These are phyloP conservation scores for Acanthurus tractus DNA, from an alignment of 2,797 vertebrate species.

Conservation along the genomic window DNA sequence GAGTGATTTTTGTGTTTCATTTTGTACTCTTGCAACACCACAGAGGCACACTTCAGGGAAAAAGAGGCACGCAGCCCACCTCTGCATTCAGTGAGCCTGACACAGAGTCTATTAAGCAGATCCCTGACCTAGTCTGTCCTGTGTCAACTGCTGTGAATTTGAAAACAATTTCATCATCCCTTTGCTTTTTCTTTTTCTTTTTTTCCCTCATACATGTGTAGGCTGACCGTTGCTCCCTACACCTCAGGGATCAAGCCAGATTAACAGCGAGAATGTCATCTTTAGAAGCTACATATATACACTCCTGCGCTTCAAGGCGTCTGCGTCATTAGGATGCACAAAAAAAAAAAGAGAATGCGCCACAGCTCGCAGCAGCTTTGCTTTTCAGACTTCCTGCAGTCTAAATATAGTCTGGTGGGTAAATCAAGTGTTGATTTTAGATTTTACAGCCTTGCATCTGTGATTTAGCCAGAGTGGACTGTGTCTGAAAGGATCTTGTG, in stretches of 20 bases:
- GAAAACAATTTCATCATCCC: conserved; percentile 60
- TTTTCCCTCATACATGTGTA: conserved; percentile 8
- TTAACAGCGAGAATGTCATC: conserved; percentile 46
- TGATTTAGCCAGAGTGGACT: neutral
- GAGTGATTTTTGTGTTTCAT: neutral
- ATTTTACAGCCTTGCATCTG: conserved; percentile 18
- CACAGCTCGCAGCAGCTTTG: conserved; percentile 59
- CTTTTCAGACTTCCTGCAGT: conserved; percentile 50
- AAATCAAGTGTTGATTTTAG: conserved; percentile 32
- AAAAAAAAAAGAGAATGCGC: conserved; percentile 44
- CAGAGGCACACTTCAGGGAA: neutral
- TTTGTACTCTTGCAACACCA: neutral
- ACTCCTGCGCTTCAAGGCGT: conserved; percentile 46
- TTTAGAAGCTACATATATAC: conserved; percentile 35
- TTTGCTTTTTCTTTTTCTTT: neutral
- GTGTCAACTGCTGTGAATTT: conserved; percentile 31
- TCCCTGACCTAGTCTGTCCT: conserved; percentile 36
- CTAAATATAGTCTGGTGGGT: conserved; percentile 52
- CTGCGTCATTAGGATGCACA: conserved; percentile 66
- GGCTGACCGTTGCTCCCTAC: conserved; percentile 14
- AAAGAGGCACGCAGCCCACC: neutral
- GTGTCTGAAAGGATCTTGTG: conserved; percentile 48
- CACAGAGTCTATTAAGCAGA: conserved; percentile 30
- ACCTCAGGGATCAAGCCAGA: conserved; percentile 47
- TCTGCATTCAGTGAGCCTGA: neutral